Evolutionary conservation across 30 jellyfish, hydroid and myxozoan genomes (phyloP).

Genomic region (Catostylus mosaicus): DNA sequence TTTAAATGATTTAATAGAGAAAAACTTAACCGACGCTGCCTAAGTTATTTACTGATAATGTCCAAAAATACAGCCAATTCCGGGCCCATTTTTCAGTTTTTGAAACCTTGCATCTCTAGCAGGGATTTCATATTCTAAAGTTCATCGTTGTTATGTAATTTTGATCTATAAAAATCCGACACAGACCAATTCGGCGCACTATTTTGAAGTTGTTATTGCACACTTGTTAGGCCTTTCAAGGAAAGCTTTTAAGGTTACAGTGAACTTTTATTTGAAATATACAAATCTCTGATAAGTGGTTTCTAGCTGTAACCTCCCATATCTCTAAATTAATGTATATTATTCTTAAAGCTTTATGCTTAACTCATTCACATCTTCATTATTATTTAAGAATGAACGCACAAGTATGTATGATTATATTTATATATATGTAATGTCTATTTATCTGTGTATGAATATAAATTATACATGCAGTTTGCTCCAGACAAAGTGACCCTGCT

Average conservation of each 20-base stretch:
- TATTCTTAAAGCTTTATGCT: background rate
- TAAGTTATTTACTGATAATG: too few species aligned
- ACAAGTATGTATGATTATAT: constrained; percentile 41
- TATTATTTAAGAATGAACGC: constrained; percentile 48
- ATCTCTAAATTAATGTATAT: background rate
- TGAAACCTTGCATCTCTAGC: too few species aligned
- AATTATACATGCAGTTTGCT: constrained; percentile 9
- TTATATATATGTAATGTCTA: constrained; percentile 38
- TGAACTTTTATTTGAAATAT: too few species aligned
- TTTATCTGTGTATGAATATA: constrained; percentile 44
- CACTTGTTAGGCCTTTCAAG: background rate
- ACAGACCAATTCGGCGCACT: too few species aligned
- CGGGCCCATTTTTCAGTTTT: too few species aligned
- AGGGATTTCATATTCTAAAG: too few species aligned
- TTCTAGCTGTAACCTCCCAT: background rate
- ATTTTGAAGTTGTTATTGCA: background rate
- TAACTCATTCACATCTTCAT: constrained; percentile 15
- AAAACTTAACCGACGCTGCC: too few species aligned
- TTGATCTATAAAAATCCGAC: too few species aligned
- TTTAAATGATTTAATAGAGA: too few species aligned
- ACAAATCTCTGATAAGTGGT: background rate
- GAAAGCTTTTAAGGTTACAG: too few species aligned
- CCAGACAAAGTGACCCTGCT: constrained; percentile 8
- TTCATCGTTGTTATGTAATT: too few species aligned
- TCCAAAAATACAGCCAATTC: too few species aligned